A percentile compares a stretch with the other conserved stretches of the same genome.
Conservation (phyloP, 2,888 invertebrate species). For the Apodemia duryi region DNA sequence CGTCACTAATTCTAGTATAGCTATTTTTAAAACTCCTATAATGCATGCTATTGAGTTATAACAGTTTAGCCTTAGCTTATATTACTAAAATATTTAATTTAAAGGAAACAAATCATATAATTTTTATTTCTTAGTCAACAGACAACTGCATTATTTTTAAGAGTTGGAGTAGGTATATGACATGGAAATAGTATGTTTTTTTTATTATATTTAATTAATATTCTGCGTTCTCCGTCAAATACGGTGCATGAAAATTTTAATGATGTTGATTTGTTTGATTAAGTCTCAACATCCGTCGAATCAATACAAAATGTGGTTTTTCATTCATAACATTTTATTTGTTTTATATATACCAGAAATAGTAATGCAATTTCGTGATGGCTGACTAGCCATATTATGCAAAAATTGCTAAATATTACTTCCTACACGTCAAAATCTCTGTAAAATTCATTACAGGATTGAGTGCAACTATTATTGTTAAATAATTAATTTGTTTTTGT, state of each 20-base stretch:
- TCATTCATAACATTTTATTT: too few species aligned
- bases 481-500: neutral
- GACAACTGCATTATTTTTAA: neutral
- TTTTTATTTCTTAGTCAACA: neutral
- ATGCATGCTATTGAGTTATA: neutral
- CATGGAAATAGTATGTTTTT: neutral
- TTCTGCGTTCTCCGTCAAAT: too few species aligned
- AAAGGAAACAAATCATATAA: neutral
- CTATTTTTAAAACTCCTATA: neutral
- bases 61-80: neutral
- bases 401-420: neutral
- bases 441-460: conserved; percentile 64
- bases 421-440: conserved; percentile 52
- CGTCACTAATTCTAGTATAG: conserved; percentile 5
- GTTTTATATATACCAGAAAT: neutral
- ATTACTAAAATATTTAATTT: too few species aligned
- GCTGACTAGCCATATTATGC: neutral
- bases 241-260: too few species aligned
- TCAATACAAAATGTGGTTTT: too few species aligned
- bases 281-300: too few species aligned
- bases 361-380: neutral
- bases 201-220: too few species aligned
- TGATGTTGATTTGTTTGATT: too few species aligned
- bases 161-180: too few species aligned
- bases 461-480: conserved; percentile 42